Conservation (phyloP, 2,113 vertebrate genomes). For the Malurus alboscapulatus region DNA sequence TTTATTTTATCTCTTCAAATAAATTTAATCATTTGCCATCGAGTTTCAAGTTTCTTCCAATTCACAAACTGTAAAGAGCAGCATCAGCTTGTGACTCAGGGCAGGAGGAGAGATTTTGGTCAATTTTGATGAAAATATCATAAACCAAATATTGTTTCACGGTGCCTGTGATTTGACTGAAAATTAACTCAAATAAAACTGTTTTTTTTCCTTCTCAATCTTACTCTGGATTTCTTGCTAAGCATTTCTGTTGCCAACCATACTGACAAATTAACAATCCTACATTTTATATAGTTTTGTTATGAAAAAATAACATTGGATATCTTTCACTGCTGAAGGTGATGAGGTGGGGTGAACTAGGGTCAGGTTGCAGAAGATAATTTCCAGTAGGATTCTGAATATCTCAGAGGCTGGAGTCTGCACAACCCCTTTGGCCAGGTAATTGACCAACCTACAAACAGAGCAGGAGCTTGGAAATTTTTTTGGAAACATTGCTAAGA, state of each 20-base stretch:
- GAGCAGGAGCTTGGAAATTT: neutral
- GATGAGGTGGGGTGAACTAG: neutral
- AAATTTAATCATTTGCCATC: neutral
- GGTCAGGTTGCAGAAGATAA: neutral
- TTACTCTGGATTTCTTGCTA: neutral
- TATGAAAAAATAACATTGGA: neutral
- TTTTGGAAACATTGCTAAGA: neutral
- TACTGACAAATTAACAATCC: too few species aligned
- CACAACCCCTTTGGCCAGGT: neutral
- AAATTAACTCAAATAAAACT: neutral
- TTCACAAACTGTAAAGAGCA: neutral
- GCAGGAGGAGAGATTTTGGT: neutral
- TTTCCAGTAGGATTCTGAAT: neutral
- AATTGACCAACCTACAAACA: neutral
- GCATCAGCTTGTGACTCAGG: accelerated
- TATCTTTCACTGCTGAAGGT: neutral
- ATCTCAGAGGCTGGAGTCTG: neutral
- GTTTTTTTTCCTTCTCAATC: neutral
- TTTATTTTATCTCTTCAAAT: neutral
- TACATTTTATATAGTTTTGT: too few species aligned
- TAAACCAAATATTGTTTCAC: neutral
- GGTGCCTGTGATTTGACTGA: neutral
- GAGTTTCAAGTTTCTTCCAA: neutral
- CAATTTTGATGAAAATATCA: neutral
- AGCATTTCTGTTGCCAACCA: neutral